phyloP scores from a whole-genome alignment of 37 sponge, comb jelly and placozoan species.

The Dysidea cf. avara region DNA sequence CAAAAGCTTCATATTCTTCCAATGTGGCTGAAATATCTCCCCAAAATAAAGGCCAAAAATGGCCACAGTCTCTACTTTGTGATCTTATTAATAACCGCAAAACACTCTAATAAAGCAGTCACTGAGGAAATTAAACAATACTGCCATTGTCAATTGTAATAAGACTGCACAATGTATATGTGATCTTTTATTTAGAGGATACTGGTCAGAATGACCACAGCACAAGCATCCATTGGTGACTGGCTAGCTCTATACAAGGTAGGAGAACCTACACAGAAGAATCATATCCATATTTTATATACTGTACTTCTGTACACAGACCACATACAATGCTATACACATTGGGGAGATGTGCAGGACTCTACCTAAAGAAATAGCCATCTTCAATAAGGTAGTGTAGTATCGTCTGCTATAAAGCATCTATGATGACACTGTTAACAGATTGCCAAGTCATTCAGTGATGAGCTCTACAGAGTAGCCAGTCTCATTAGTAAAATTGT shows the following conservation, averaged over 20 bases:
- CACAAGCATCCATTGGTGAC: slow-evolving; percentile 74
- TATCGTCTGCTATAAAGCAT: background rate
- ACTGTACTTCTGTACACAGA: slow-evolving; percentile 26
- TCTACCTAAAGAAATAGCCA: slow-evolving; percentile 59
- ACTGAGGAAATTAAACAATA: background rate
- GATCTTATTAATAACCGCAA: background rate
- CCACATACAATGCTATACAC: slow-evolving; percentile 77
- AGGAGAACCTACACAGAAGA: too few species aligned
- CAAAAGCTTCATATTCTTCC: too few species aligned
- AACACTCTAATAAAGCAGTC: too few species aligned
- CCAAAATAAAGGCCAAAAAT: too few species aligned
- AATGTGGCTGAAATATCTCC: too few species aligned
- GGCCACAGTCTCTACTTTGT: background rate
- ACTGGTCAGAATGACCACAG: slow-evolving; percentile 66
- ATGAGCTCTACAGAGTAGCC: slow-evolving; percentile 64
- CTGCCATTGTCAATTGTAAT: background rate
- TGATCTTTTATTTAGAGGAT: slow-evolving; percentile 59
- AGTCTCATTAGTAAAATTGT: slow-evolving; percentile 78
- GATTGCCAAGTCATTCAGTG: slow-evolving; percentile 50
- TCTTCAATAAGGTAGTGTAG: slow-evolving; percentile 61
- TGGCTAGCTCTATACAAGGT: slow-evolving; percentile 90
- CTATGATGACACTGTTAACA: background rate
- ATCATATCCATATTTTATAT: too few species aligned
- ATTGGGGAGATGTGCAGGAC: slow-evolving; percentile 77
- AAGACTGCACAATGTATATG: too few species aligned